These are phyloP conservation scores for Arion vulgaris DNA, from an alignment of 1,140 invertebrate species.

Conservation along the genomic window DNA sequence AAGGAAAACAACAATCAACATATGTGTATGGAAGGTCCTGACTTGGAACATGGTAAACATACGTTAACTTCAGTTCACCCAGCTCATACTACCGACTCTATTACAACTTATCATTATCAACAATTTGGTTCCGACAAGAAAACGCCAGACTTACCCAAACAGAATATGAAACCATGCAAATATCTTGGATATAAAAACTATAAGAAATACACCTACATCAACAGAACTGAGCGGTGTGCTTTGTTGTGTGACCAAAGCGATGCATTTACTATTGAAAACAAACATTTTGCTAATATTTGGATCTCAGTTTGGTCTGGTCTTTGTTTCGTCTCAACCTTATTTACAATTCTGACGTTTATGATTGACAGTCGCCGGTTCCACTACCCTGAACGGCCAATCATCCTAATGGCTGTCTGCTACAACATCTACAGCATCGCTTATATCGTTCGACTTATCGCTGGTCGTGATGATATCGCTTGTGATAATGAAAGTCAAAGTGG, in stretches of 20 bases:
- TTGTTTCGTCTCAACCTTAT: conserved; percentile 70
- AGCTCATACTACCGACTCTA: neutral
- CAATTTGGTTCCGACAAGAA: too few relatives aligned
- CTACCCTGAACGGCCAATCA: conserved; percentile 97
- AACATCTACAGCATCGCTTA: conserved; percentile 94
- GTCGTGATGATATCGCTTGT: conserved; percentile 76
- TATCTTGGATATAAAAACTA: conserved; percentile 29
- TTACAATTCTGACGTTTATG: conserved; percentile 72
- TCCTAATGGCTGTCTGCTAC: conserved; percentile 98
- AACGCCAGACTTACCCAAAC: neutral
- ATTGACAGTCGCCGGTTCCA: conserved; percentile 86
- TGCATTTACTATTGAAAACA: conserved; percentile 83
- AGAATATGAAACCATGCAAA: neutral
- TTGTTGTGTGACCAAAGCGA: conserved; percentile 84
- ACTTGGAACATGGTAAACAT: conserved; percentile 65
- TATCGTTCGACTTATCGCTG: conserved; percentile 85
- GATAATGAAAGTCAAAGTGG: conserved; percentile 59
- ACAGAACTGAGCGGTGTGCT: conserved; percentile 84
- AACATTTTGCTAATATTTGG: conserved; percentile 77
- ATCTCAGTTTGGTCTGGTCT: conserved; percentile 71
- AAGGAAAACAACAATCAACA: conserved; percentile 85
- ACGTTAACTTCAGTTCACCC: conserved; percentile 8
- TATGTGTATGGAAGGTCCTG: conserved; percentile 94
- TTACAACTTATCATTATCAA: neutral
- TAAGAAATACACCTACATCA: conserved; percentile 80